These are phyloP conservation scores for Hemibagrus wyckioides DNA, from an alignment of 2,113 vertebrate species.

Conservation along the genomic window DNA sequence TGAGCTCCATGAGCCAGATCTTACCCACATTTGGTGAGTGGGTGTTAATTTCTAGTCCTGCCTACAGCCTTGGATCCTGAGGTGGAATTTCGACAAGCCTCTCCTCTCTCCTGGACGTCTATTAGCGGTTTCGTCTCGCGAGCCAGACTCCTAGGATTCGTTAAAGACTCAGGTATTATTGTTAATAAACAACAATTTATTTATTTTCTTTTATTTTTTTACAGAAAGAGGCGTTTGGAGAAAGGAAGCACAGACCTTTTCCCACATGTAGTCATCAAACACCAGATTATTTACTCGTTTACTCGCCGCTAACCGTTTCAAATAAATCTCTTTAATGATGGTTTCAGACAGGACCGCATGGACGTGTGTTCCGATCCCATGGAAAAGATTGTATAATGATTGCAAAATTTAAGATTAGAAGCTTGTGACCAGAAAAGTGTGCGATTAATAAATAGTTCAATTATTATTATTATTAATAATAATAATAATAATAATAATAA, in stretches of 20 bases:
- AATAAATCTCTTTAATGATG: neutral
- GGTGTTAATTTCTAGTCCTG: slow-evolving; percentile 13
- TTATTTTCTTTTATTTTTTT: neutral
- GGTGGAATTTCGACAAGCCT: neutral
- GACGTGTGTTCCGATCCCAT: neutral
- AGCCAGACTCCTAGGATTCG: slow-evolving; percentile 14
- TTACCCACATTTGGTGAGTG: slow-evolving; percentile 12
- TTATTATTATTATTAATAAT: no score
- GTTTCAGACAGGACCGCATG: neutral
- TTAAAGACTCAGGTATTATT: slow-evolving; percentile 9
- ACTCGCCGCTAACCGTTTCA: neutral
- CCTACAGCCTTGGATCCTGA: slow-evolving; percentile 24
- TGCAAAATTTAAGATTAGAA: neutral
- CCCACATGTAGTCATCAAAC: neutral
- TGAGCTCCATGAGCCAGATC: neutral
- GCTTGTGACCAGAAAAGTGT: neutral
- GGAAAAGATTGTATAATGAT: neutral
- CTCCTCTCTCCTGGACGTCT: neutral
- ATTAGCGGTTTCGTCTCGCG: neutral
- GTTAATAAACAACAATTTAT: slow-evolving; percentile 18
- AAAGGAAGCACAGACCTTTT: neutral
- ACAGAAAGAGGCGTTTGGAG: neutral
- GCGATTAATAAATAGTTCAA: neutral
- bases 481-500: no score
- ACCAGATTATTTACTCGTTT: neutral